Percentiles rank a stretch among this genome's conserved stretches.
These are phyloP conservation scores for Pediacus dermestoides DNA, from an alignment of 2,888 invertebrate species.

Conservation along the genomic window DNA sequence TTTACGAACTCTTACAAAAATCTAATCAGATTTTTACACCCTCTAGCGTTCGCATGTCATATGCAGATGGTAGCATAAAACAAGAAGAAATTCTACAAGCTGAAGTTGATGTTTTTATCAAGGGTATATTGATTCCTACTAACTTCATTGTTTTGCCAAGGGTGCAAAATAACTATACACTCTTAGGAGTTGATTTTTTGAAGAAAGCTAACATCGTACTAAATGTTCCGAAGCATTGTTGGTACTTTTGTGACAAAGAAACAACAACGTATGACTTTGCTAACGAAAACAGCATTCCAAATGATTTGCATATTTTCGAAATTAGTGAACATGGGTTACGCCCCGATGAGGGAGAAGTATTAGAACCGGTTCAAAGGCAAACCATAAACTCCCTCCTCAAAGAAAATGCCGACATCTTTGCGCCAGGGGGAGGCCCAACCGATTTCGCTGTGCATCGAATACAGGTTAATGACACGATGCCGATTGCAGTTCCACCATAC, in stretches of 20 bases:
- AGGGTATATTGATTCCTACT: constrained; percentile 4
- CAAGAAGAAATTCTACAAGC: neutral
- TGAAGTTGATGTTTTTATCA: constrained; percentile 4
- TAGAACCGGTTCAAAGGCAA: too few relatives aligned
- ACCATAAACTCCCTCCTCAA: constrained; percentile 2
- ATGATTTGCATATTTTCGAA: too few relatives aligned
- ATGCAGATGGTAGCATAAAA: too few relatives aligned
- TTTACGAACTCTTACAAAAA: constrained; percentile 11
- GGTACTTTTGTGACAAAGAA: too few relatives aligned
- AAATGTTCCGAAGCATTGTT: too few relatives aligned
- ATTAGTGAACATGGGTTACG: too few relatives aligned
- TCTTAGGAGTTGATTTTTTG: constrained; percentile 7
- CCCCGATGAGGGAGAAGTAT: too few relatives aligned
- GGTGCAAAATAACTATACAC: constrained; percentile 6
- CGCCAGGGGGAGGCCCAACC: constrained; percentile 1
- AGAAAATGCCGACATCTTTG: constrained; percentile 3
- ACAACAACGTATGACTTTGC: too few relatives aligned
- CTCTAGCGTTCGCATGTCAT: too few relatives aligned
- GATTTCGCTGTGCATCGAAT: constrained; percentile 8
- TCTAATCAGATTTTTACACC: neutral
- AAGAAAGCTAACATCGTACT: too few relatives aligned
- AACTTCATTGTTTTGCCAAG: constrained; percentile 1
- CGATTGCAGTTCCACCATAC: constrained; percentile 30
- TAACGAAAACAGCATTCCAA: too few relatives aligned
- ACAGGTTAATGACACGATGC: neutral